These are phyloP conservation scores for Sycophaga agraensis DNA, from an alignment of 1,140 invertebrate species.

Conservation along the genomic window DNA sequence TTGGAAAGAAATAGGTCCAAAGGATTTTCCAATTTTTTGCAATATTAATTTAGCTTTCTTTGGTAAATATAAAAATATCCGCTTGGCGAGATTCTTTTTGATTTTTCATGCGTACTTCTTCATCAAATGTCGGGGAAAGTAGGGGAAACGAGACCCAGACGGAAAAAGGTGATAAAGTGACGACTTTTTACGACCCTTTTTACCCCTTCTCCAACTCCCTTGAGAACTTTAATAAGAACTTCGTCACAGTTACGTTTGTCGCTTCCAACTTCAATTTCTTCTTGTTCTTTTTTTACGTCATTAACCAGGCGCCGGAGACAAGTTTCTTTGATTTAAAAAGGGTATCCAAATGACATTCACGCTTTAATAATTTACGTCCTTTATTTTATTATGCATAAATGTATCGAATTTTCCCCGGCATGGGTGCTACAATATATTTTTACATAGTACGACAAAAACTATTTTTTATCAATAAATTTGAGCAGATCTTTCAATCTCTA, in stretches of 20 bases:
- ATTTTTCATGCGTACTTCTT: slow-evolving; percentile 22
- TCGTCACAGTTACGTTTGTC: slow-evolving; percentile 13
- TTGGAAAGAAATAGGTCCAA: too few relatives aligned
- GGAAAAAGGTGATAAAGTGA: slow-evolving; percentile 22
- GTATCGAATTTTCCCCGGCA: too few relatives aligned
- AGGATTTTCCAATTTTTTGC: neutral
- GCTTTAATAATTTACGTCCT: too few relatives aligned
- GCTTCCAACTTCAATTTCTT: slow-evolving; percentile 17
- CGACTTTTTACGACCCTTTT: slow-evolving; percentile 21
- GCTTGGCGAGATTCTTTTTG: slow-evolving; percentile 15
- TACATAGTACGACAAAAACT: too few relatives aligned
- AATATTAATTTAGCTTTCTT: slow-evolving; percentile 14
- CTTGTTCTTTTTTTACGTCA: slow-evolving; percentile 12
- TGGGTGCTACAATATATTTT: too few relatives aligned
- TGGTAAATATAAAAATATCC: neutral
- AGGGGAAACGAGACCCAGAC: slow-evolving; percentile 12
- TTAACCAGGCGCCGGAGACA: neutral
- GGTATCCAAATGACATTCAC: too few relatives aligned
- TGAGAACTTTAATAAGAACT: slow-evolving; percentile 28
- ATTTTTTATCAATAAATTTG: too few relatives aligned
- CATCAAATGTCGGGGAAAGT: slow-evolving; percentile 13
- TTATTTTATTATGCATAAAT: too few relatives aligned
- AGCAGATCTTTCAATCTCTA: too few relatives aligned
- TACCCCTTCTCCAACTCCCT: neutral
- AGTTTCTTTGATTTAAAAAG: slow-evolving; percentile 18